These are phyloP conservation scores for Cyphomyrus discorhynchus DNA, from an alignment of 2,113 vertebrate genomes.

Conservation along the genomic window DNA sequence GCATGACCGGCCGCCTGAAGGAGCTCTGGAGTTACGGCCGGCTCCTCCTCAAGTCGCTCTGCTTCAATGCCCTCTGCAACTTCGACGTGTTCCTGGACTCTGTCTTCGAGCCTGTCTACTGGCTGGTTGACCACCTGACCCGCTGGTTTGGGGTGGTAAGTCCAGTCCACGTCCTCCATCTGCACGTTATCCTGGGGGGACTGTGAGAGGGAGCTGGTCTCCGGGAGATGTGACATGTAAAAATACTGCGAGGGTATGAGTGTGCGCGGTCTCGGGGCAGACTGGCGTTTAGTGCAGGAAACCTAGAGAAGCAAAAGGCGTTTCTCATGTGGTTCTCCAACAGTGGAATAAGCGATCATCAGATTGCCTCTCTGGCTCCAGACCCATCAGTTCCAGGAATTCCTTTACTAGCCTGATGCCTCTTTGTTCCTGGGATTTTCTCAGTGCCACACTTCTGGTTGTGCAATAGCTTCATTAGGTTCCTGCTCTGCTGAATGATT, in stretches of 20 bases:
- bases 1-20: slow-evolving; percentile 38
- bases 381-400: neutral
- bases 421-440: neutral
- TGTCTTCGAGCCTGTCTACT: slow-evolving; percentile 88
- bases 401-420: neutral
- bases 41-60: slow-evolving; percentile 75
- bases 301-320: neutral
- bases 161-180: neutral
- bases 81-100: slow-evolving; percentile 81
- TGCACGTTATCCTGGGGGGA: neutral
- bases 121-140: slow-evolving; percentile 90
- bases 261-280: neutral
- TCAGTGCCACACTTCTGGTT: neutral
- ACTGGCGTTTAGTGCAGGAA: neutral
- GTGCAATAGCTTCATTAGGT: neutral
- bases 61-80: slow-evolving; percentile 81
- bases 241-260: neutral
- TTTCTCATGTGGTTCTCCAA: neutral
- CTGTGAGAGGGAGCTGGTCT: neutral
- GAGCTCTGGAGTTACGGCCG: slow-evolving; percentile 75
- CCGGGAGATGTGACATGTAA: neutral
- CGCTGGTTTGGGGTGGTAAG: slow-evolving; percentile 94
- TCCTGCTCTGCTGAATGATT: neutral
- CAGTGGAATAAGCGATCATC: neutral
- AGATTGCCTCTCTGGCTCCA: neutral